Percentiles rank a stretch among this genome's conserved stretches.
These are phyloP conservation scores for Rattus rattus DNA, from an alignment of 2,113 vertebrate species.

Conservation along the genomic window DNA sequence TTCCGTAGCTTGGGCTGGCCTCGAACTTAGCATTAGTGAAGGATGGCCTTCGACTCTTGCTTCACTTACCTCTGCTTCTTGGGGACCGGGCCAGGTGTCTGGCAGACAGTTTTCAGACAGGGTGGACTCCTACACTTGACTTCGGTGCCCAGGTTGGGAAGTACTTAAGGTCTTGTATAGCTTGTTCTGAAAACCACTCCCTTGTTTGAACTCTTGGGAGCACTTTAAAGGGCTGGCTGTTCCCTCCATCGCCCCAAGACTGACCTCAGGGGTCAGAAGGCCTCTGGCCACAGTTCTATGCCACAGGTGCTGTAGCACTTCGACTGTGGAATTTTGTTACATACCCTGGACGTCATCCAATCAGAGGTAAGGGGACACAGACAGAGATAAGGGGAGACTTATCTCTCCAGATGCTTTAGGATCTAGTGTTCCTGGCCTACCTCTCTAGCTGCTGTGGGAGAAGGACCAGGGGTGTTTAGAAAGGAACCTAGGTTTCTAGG, in stretches of 20 bases:
- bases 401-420: neutral
- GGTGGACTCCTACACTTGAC: fast-evolving
- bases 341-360: neutral
- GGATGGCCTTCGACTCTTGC: no score
- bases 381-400: neutral
- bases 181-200: neutral
- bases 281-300: neutral
- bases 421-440: neutral
- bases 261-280: neutral
- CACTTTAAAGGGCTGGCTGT: neutral
- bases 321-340: neutral
- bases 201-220: neutral
- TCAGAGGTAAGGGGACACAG: neutral
- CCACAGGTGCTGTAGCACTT: neutral
- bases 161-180: neutral
- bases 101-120: neutral
- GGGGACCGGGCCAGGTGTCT: neutral
- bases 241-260: neutral
- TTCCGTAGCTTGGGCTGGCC: neutral
- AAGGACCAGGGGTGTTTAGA: neutral
- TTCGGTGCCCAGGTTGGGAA: neutral
- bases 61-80: neutral
- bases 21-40: no score
- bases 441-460: neutral
- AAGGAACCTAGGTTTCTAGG: neutral